Percentiles rank a stretch among this genome's conserved stretches.
These are phyloP conservation scores for Eristalis intricaria DNA, from an alignment of 2,888 invertebrate species.

Conservation along the genomic window DNA sequence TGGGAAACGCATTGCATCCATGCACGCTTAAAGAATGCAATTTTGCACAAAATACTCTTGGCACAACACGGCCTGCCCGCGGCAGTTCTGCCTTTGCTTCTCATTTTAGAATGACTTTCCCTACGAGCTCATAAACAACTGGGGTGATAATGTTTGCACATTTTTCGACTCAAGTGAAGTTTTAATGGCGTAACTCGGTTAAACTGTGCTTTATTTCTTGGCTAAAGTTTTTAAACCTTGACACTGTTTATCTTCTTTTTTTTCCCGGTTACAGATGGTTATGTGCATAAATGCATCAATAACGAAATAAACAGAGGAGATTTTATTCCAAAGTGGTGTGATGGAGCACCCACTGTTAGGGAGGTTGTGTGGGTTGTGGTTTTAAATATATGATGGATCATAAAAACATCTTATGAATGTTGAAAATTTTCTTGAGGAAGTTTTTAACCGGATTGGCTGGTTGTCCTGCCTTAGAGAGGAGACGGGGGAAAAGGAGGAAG, in stretches of 20 bases:
- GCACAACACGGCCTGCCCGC: neutral
- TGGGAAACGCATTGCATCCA: neutral
- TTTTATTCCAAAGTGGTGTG: neutral
- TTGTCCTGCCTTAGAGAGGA: too few relatives aligned
- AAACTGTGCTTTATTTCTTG: neutral
- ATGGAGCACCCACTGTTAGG: neutral
- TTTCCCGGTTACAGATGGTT: neutral
- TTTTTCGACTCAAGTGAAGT: neutral
- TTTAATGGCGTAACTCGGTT: neutral
- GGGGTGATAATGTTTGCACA: neutral
- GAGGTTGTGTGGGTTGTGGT: neutral
- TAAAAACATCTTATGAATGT: neutral
- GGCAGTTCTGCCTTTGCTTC: neutral
- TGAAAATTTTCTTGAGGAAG: neutral
- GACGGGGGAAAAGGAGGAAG: too few relatives aligned
- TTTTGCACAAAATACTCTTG: neutral
- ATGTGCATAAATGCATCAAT: neutral
- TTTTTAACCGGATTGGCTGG: neutral
- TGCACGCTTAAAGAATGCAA: neutral
- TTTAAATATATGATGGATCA: neutral
- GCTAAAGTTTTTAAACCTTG: neutral
- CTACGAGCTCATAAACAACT: neutral
- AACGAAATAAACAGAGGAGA: neutral
- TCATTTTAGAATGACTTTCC: neutral
- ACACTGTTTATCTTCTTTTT: constrained; percentile 14